These are phyloP conservation scores for Myiotriccus ornatus DNA, from an alignment of 2,797 vertebrate genomes.

Conservation along the genomic window DNA sequence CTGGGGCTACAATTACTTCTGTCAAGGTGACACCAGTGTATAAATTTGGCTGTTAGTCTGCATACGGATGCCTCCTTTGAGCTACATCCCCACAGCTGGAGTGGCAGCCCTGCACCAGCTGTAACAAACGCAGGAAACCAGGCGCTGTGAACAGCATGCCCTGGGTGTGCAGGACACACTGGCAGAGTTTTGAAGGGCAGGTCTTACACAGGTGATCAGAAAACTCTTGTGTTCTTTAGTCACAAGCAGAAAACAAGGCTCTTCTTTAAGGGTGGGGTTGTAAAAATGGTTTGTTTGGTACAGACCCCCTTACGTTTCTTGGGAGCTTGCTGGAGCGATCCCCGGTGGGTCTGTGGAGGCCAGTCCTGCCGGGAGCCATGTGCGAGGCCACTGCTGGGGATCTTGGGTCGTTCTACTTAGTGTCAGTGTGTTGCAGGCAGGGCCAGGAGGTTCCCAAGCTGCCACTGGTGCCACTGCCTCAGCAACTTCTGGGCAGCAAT, in stretches of 20 bases:
- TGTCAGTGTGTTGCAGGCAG: not conserved
- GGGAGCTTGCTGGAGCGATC: not conserved
- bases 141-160: not conserved
- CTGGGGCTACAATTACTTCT: not conserved
- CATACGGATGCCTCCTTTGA: not conserved
- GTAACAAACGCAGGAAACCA: not conserved
- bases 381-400: not conserved
- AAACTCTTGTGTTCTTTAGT: not conserved
- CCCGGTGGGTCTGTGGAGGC: not conserved
- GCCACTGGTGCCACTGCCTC: not conserved
- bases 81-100: not conserved
- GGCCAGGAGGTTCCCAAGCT: not conserved
- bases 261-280: not conserved
- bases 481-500: rapidly evolving
- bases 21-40: not conserved
- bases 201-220: not conserved
- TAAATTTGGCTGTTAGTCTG: not conserved
- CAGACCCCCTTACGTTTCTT: rapidly evolving
- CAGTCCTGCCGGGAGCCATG: rapidly evolving
- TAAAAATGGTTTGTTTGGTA: not conserved
- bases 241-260: not conserved
- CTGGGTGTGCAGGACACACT: rapidly evolving
- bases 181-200: not conserved
- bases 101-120: rapidly evolving
- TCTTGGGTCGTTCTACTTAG: not conserved